Percentiles rank a stretch among this genome's conserved stretches.
Evolutionary conservation across 1,140 invertebrate species (phyloP).

Genomic region (Brachionus asplanchnoidis): DNA sequence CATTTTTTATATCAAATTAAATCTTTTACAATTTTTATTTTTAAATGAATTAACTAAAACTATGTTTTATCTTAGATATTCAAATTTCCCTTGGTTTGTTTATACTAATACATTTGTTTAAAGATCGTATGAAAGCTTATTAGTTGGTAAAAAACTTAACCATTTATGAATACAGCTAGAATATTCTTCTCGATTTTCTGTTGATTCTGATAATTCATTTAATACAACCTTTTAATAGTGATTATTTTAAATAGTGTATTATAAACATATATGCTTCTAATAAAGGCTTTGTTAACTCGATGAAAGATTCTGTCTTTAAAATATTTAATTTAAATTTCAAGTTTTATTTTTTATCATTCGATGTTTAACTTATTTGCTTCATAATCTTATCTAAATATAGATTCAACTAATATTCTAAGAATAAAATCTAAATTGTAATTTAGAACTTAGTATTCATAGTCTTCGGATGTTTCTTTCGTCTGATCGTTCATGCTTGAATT

Average conservation of each 20-base stretch:
- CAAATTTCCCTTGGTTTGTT: too few species aligned
- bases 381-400: background rate
- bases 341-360: background rate
- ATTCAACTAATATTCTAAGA: background rate
- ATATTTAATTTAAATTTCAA: background rate
- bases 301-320: background rate
- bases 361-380: background rate
- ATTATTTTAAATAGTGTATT: too few species aligned
- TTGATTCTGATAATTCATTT: background rate
- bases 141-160: too few species aligned
- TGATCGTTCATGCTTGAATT: background rate
- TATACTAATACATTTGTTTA: too few species aligned
- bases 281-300: background rate
- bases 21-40: too few species aligned
- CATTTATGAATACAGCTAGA: background rate
- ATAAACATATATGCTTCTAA: too few species aligned
- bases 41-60: too few species aligned
- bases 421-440: background rate
- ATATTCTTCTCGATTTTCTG: background rate
- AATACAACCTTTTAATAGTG: background rate
- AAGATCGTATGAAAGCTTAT: too few species aligned
- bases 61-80: too few species aligned
- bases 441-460: background rate
- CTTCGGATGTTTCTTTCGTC: background rate
- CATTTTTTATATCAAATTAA: too few species aligned